phyloP scores from a whole-genome alignment of 2,888 invertebrate genomes.

The Drosophila paranaensis region DNA sequence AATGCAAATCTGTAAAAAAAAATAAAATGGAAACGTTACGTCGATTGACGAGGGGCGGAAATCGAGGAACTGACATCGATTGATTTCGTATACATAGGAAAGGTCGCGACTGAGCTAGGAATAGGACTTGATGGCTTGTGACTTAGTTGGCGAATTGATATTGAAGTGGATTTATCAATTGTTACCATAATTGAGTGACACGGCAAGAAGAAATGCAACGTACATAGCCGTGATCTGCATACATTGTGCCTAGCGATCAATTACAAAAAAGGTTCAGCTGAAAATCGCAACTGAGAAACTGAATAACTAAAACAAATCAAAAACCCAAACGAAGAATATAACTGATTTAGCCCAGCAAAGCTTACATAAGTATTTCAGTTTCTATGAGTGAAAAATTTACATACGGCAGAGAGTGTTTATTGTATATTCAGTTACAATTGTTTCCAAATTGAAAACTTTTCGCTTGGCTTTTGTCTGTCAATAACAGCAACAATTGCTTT shows the following conservation, averaged over 20 bases:
- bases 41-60: slow-evolving; percentile 62
- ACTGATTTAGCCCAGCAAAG: slow-evolving; percentile 31
- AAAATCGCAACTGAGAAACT: slow-evolving; percentile 58
- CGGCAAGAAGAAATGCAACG: slow-evolving; percentile 35
- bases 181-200: slow-evolving; percentile 80
- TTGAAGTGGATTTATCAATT: slow-evolving; percentile 78
- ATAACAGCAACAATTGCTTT: not conserved
- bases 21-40: slow-evolving; percentile 33
- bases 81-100: slow-evolving; percentile 50
- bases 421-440: slow-evolving; percentile 48
- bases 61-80: slow-evolving; percentile 43
- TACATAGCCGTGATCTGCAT: slow-evolving; percentile 10
- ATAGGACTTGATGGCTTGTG: slow-evolving; percentile 59
- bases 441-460: slow-evolving; percentile 49
- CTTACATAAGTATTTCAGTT: slow-evolving; percentile 23
- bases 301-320: slow-evolving; percentile 53
- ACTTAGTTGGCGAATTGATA: slow-evolving; percentile 74
- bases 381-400: slow-evolving; percentile 41
- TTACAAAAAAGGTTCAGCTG: slow-evolving; percentile 57
- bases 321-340: slow-evolving; percentile 51
- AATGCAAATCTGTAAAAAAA: slow-evolving; percentile 71
- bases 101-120: not conserved
- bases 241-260: slow-evolving; percentile 36
- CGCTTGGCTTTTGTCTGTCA: slow-evolving; percentile 47
- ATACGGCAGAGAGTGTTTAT: slow-evolving; percentile 35